Evolutionary conservation across 1,140 invertebrate genomes (phyloP), one percentile per base, ranked within the genome.

Genomic region (Heliconius congener): DNA sequence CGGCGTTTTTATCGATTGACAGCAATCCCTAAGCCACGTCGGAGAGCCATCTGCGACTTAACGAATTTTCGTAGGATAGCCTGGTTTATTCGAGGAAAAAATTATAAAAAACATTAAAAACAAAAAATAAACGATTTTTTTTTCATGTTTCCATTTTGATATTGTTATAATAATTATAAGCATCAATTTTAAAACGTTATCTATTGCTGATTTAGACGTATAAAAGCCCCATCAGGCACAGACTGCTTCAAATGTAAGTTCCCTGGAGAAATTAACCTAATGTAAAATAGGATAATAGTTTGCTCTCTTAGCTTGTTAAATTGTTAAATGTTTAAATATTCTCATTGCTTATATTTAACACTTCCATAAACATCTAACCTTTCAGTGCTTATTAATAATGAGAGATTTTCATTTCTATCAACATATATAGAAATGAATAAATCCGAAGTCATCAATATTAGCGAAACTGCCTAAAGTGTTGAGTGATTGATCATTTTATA

Each of bases 401-500:
- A 27, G 60, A 27, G 9, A 66, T 13, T 27, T 66, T 57, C 2
- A 27, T 66, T 66, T 66, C 60, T 66, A 30, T 66, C 0, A 30
- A 27, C 60, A 66, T 66, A 30, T 66, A 30, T 27, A 16, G 23
- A 66, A 30, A 66, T 66, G 1, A 66, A 27, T 66, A 66, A 66
- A 66, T 71, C 60, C 52, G 27, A 57, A 72, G 73, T 79, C 78
- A 76, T 79, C 66, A 79, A 79, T 79, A 76, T 76, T 76, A 50
- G 50, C 70, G 50, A 76, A 76, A 55, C 60, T 75, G 57, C 60
- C 60, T 42, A 76, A 76, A 76, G 74, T 76, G 60, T 50, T 34
- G 55, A 75, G 73, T 82, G 81, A 82, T 82, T 82, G 81, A 82
- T 82, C 73, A 52, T 71, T 60, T 74, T 71, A 55, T 16, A 60